phyloP scores from a whole-genome alignment of 2,113 vertebrate genomes.

The Dicentrarchus labrax region DNA sequence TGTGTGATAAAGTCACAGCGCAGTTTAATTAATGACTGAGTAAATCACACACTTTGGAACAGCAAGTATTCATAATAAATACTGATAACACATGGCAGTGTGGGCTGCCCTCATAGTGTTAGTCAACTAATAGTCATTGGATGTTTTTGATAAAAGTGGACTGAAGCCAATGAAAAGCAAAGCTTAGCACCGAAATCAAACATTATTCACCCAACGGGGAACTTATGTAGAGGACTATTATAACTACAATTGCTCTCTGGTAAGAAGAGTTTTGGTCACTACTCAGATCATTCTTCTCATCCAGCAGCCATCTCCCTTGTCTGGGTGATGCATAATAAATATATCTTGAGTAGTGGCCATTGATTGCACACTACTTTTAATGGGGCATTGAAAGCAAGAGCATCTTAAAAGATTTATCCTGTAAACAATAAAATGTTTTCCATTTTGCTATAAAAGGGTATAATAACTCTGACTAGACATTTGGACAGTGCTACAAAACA shows the following conservation, averaged over 20 bases:
- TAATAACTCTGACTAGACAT: too few species aligned
- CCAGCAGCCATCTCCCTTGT: not conserved
- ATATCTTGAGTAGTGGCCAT: too few species aligned
- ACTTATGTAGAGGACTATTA: too few species aligned
- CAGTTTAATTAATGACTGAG: conserved; percentile 41
- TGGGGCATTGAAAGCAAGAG: too few species aligned
- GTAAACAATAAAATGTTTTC: too few species aligned
- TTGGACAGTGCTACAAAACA: too few species aligned
- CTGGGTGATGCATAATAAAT: not conserved
- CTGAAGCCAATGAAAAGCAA: not conserved
- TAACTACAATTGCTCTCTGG: not conserved
- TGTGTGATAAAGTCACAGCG: conserved; percentile 27
- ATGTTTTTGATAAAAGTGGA: not conserved
- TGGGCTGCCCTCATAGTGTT: not conserved
- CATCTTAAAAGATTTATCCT: too few species aligned
- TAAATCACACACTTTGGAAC: conserved; percentile 36
- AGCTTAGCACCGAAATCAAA: not conserved
- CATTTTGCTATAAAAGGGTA: too few species aligned
- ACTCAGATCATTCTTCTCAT: not conserved
- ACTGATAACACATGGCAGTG: conserved; percentile 15
- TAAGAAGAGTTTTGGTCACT: not conserved
- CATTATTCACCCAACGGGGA: not conserved
- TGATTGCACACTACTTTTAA: too few species aligned
- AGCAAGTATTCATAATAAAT: conserved; percentile 26
- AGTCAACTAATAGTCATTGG: not conserved